Conservation (phyloP, 1,140 invertebrate genomes). For the Formica selysi region DNA sequence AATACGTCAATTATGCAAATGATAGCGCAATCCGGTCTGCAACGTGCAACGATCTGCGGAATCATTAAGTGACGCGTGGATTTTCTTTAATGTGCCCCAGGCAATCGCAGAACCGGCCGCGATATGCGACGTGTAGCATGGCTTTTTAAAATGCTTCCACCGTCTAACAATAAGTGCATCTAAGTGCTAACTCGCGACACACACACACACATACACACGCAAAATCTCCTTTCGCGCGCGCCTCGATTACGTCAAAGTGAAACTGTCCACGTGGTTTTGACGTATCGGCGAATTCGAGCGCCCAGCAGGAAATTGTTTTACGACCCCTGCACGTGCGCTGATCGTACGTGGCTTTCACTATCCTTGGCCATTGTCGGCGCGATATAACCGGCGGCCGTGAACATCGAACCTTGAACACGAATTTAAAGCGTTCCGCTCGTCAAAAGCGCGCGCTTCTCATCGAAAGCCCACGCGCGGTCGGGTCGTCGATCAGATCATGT, state of each 20-base stretch:
- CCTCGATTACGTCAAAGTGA: conserved; percentile 55
- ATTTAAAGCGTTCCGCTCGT: conserved; percentile 35
- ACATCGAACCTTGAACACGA: conserved; percentile 61
- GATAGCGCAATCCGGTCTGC: conserved; percentile 29
- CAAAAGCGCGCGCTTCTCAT: not conserved
- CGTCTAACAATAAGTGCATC: conserved; percentile 14
- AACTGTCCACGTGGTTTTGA: conserved; percentile 18
- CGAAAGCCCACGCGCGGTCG: not conserved
- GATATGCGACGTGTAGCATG: not conserved
- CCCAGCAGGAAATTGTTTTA: conserved; percentile 30
- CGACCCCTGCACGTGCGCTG: not conserved
- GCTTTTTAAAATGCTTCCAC: conserved; percentile 38
- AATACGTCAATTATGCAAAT: conserved; percentile 59
- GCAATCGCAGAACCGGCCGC: not conserved
- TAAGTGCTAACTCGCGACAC: too few species aligned
- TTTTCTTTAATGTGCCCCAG: conserved; percentile 29
- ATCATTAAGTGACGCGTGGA: conserved; percentile 41
- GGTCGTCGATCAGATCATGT: conserved; percentile 48
- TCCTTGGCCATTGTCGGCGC: conserved; percentile 51
- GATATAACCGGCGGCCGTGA: conserved; percentile 51
- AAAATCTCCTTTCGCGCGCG: not conserved
- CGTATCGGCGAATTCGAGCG: conserved; percentile 30
- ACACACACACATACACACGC: too few species aligned
- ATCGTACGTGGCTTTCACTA: conserved; percentile 55
- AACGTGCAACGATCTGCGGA: conserved; percentile 27